A percentile compares a stretch with the other conserved stretches of the same genome.
Evolutionary conservation across 2,888 invertebrate genomes (phyloP).

Genomic region (Gortyna flavago): DNA sequence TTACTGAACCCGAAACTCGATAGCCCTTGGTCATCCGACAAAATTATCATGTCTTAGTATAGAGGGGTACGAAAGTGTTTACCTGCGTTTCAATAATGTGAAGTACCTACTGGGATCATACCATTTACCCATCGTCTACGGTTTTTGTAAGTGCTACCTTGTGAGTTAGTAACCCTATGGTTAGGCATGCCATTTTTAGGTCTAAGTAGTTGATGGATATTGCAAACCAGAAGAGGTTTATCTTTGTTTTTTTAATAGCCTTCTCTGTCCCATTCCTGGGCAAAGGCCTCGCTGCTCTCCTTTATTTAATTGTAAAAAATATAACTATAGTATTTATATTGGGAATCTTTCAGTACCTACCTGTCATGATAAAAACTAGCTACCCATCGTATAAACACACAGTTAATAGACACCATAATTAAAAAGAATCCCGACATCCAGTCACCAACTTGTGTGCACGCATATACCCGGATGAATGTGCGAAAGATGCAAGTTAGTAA

Average conservation of each 20-base stretch:
- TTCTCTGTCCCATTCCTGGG: not conserved
- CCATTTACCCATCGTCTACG: not conserved
- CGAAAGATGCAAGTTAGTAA: conserved; percentile 85
- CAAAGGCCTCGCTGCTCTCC: not conserved
- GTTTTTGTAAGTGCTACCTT: not conserved
- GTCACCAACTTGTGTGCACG: conserved; percentile 63
- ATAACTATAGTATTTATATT: not conserved
- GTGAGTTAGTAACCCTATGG: not conserved
- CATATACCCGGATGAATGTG: conserved; percentile 72
- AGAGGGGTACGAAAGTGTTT: conserved; percentile 69
- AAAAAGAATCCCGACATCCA: conserved; percentile 1
- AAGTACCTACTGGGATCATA: not conserved
- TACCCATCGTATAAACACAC: not conserved
- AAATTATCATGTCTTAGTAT: conserved; percentile 69
- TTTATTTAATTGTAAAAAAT: not conserved
- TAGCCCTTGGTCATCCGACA: conserved; percentile 84
- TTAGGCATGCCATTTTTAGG: not conserved
- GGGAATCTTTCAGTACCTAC: not conserved
- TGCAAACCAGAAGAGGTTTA: not conserved
- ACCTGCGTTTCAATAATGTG: not conserved
- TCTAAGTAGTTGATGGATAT: not conserved
- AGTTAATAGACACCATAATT: not conserved
- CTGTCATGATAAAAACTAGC: not conserved
- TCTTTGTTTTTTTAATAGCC: not conserved
- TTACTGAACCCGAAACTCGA: conserved; percentile 86